A percentile compares a stretch with the other conserved stretches of the same genome.
Evolutionary conservation across 2,888 invertebrate genomes (phyloP).

Genomic region (Drosophila cyrtoloma): DNA sequence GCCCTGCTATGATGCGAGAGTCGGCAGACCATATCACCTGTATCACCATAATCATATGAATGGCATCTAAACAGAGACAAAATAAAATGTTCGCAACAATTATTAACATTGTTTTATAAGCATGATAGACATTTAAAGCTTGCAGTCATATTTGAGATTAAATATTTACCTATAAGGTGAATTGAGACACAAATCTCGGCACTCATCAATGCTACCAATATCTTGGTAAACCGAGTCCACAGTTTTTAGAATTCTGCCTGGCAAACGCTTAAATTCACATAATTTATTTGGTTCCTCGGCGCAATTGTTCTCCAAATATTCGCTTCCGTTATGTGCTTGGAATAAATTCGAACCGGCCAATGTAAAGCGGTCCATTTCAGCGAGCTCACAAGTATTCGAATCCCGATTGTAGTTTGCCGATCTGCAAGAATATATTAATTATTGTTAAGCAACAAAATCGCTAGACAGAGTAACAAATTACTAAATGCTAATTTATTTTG

Average conservation of each 20-base stretch:
- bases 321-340: constrained; percentile 89
- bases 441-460: neutral
- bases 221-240: constrained; percentile 97
- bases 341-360: constrained; percentile 94
- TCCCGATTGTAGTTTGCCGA: constrained; percentile 95
- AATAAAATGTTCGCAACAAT: neutral
- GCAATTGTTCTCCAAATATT: constrained; percentile 96
- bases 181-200: constrained; percentile 94
- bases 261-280: constrained; percentile 96
- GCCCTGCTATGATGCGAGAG: constrained; percentile 95
- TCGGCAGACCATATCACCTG: constrained; percentile 95
- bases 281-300: constrained; percentile 96
- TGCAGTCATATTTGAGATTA: neutral
- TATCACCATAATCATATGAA: constrained; percentile 96
- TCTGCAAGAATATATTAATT: constrained; percentile 87
- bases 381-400: constrained; percentile 94
- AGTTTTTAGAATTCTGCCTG: constrained; percentile 95
- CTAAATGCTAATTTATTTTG: neutral
- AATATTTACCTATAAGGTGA: constrained; percentile 90
- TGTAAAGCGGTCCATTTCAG: constrained; percentile 96
- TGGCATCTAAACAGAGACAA: constrained; percentile 93
- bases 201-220: constrained; percentile 94
- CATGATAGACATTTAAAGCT: neutral
- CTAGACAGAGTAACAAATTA: neutral
- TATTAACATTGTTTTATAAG: neutral